Evolutionary conservation across 2,888 invertebrate genomes (phyloP), one percentile per base, ranked within the genome.

Genomic region (Camponotus fellah): DNA sequence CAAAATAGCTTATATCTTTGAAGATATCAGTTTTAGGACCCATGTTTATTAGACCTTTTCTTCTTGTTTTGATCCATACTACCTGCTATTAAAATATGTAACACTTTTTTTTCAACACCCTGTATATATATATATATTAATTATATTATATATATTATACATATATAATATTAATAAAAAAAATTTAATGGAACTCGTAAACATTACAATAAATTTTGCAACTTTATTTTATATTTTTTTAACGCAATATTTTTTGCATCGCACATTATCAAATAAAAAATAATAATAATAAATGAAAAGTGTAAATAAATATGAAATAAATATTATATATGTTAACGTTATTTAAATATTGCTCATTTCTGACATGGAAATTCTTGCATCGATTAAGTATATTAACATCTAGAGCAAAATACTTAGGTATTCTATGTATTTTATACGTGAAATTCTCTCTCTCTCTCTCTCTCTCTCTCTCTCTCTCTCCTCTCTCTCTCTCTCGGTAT

Each of bases 351-450:
- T 46, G 58, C 58, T 69, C 14, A 32, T 58, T 77, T 69, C n/a
- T 34, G 26, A 10, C 26, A 17, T 14, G 56, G 43, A 71, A 32
- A 60, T 71, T 4, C 2, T 58, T 34, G 71, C 46, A 10, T 60
- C 21, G 56, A 68, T 60, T 46, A 72, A 71, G 17, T 26, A 40
- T 26, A 71, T 60, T 60, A 71, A 46, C 17, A 37, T 65, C 37
- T 26, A 17, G 37, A 5, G n/a, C 60, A 60, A 37, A 12, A 60
- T 34, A 65, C 66, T 84, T 84, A 82, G 60, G 40, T 56, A 60
- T 60, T 49, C 68, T 74, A 74, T 84, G 82, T 74, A 84, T 84
- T 53, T 86, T 84, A 84, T 86, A 82, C 77, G 84, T 77, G 56
- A 53, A 72, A 60, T 2, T 26, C 26, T 26, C 26, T 26, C 26